Percentiles rank a stretch among this genome's conserved stretches.
Evolutionary conservation across 2,797 vertebrate genomes (phyloP).

Genomic region (Psittacula derbiana): DNA sequence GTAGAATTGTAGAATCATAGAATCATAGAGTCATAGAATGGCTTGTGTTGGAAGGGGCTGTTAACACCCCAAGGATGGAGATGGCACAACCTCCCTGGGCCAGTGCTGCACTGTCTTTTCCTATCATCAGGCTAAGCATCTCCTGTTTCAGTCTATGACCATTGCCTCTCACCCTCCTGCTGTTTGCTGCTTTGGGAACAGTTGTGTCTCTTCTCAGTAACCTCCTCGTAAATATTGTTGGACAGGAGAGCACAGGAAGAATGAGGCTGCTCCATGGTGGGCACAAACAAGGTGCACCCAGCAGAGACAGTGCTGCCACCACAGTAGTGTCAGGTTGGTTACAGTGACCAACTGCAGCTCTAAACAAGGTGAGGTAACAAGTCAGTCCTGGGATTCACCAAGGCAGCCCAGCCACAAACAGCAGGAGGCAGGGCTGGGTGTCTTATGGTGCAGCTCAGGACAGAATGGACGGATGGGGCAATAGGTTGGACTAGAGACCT

Average conservation of each 20-base stretch:
- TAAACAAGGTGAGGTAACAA: neutral
- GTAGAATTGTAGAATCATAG: neutral
- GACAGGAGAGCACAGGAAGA: neutral
- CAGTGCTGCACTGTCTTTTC: neutral
- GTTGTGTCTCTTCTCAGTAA: neutral
- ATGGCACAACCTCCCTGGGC: neutral
- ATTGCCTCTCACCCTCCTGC: neutral
- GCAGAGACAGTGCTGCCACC: neutral
- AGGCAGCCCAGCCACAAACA: neutral
- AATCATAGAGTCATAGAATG: neutral
- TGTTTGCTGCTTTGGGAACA: neutral
- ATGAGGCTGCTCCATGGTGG: fast-evolving
- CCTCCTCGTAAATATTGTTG: neutral
- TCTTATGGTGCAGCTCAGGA: neutral
- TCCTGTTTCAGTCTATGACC: neutral
- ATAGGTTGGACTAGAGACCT: neutral
- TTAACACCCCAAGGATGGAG: neutral
- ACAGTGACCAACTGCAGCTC: neutral
- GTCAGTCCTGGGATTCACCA: neutral
- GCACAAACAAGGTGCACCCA: neutral
- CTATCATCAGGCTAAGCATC: neutral
- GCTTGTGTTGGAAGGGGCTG: neutral
- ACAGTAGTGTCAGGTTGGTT: neutral
- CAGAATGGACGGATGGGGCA: neutral
- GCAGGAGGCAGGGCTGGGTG: neutral